Evolutionary conservation across 2,113 vertebrate genomes (phyloP), one percentile per base, ranked within the genome.

Genomic region (Chiloscyllium plagiosum): DNA sequence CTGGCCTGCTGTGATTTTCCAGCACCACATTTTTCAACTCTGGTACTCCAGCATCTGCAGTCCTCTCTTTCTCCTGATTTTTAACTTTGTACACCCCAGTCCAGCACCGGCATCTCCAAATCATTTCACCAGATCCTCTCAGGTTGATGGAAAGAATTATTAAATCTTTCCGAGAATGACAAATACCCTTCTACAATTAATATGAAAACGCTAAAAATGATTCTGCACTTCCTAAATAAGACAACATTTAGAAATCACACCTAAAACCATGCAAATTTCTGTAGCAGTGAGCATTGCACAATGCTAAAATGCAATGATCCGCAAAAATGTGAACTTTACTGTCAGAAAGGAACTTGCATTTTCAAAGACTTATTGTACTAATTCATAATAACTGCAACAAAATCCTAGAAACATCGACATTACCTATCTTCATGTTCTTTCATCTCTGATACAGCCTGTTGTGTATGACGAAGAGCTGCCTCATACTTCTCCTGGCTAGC

Each of bases 401-500:
- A 95, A 72, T n/a, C 68, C 26, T 72, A 24, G 3, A 95, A 95
- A 95, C 6, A 47, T 72, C 42, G 42, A 95, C 42, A 33, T 72
- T 97, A 97, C 98, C 97, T 97, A 5, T 97, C 96, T 96, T 97
- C 97, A 94, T 96, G 96, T 96, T 96, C 96, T 96, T 96, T 96
- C 92, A 65, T 95, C 96, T 96, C 96, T 95, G 96, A 92, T 78
- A 96, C 86, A 65, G 50, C 86, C 96, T 96, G 97, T 95, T 94
- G 96, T 96, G 94, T 29, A 0, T 86, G 92, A 12, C 95, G 96
- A 93, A 89, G 96, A 70, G 12, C 95, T 96, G 97, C 96, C 76
- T 96, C 96, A 1, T 50, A 96, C n/a, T 56, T 50, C 52, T 96
- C 96, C 85, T 96, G 89, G 69, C 8, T 8, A 89, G 69, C 4